These are phyloP conservation scores for Notamacropus eugenii DNA, from an alignment of 2,797 vertebrate species.

Conservation along the genomic window DNA sequence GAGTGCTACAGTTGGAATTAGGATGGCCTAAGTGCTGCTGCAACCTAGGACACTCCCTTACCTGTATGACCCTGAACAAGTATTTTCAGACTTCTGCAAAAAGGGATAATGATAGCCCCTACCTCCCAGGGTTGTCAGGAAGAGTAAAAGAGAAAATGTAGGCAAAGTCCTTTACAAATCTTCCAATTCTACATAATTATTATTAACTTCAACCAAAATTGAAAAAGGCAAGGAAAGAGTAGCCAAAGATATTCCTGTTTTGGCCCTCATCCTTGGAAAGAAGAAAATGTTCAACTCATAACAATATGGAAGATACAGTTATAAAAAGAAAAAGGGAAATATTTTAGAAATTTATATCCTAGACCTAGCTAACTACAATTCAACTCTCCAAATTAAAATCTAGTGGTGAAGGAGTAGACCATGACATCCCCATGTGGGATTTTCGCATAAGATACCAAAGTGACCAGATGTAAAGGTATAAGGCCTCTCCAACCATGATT, in stretches of 20 bases:
- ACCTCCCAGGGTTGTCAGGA: not conserved
- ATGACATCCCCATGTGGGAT: not conserved
- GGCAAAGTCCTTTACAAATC: not conserved
- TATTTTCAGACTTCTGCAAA: not conserved
- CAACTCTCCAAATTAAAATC: conserved; percentile 8
- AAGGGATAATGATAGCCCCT: not conserved
- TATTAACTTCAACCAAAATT: not conserved
- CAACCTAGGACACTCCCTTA: too few relatives aligned
- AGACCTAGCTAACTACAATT: not conserved
- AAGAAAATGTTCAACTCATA: not conserved
- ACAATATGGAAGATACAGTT: not conserved
- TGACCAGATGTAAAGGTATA: not conserved
- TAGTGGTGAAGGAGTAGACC: not conserved
- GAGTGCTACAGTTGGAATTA: not conserved
- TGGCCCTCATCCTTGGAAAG: not conserved
- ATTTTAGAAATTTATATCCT: not conserved
- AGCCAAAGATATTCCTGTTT: not conserved
- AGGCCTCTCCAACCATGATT: not conserved
- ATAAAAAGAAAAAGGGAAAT: not conserved
- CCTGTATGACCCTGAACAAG: not conserved
- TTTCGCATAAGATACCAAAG: not conserved
- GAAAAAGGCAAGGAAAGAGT: not conserved
- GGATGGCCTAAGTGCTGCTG: not conserved
- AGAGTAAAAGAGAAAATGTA: not conserved
- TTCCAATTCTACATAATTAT: not conserved